Evolutionary conservation across 2,797 vertebrate genomes (phyloP).

Genomic region (Pangasius macronema): DNA sequence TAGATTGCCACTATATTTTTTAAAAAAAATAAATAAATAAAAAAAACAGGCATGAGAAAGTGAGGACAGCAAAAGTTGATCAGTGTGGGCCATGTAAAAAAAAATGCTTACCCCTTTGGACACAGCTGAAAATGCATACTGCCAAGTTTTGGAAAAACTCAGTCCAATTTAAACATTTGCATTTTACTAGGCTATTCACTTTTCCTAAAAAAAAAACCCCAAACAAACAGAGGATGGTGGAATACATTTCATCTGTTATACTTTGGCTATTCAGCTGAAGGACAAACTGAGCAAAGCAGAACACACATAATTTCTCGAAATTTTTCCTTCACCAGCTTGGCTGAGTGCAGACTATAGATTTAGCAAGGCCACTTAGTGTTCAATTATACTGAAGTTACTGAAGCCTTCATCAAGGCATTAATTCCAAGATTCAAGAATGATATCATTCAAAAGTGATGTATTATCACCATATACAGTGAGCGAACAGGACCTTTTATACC

Average conservation of each 20-base stretch:
- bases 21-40: no score
- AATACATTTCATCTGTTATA: neutral
- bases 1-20: neutral
- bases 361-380: neutral
- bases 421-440: no score
- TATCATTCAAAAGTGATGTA: neutral
- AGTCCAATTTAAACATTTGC: neutral
- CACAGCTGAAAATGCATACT: neutral
- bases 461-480: neutral
- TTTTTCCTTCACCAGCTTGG: neutral
- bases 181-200: neutral
- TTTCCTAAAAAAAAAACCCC: neutral
- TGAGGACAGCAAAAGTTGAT: neutral
- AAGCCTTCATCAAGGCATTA: neutral
- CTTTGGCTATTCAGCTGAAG: neutral
- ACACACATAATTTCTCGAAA: neutral
- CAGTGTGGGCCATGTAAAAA: neutral
- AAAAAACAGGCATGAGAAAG: neutral
- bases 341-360: neutral
- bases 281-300: neutral
- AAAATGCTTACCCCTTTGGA: neutral
- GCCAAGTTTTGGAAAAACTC: neutral
- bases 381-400: neutral
- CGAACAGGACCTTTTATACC: neutral
- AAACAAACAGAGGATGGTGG: no score